Percentiles rank a stretch among this genome's conserved stretches.
phyloP scores from a whole-genome alignment of 2,797 vertebrate species.

The Sebastes glaucus region DNA sequence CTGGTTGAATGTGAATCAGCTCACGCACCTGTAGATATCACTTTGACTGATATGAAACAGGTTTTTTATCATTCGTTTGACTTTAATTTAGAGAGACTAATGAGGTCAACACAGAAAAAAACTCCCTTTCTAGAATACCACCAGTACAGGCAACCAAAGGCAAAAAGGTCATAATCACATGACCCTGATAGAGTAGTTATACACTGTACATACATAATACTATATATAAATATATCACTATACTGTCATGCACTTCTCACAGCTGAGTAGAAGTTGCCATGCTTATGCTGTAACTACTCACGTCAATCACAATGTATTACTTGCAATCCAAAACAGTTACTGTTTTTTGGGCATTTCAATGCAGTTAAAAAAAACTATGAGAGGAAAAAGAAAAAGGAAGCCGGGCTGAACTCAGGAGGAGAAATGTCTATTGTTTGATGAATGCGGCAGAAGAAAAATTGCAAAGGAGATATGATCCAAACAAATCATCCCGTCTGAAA shows the following conservation, averaged over 20 bases:
- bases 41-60: not conserved
- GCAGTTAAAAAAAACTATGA: not conserved
- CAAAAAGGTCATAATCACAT: not conserved
- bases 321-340: not conserved
- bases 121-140: not conserved
- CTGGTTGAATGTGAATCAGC: slow-evolving; percentile 18
- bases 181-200: too few species aligned
- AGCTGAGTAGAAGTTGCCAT: not conserved
- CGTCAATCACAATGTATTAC: not conserved
- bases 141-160: too few species aligned
- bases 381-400: not conserved
- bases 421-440: not conserved
- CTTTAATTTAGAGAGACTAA: not conserved
- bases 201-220: too few species aligned
- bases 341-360: not conserved
- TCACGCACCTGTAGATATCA: slow-evolving; percentile 12
- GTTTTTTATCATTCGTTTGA: not conserved
- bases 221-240: not conserved
- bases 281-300: not conserved
- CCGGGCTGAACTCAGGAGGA: not conserved
- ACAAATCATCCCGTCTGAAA: slow-evolving; percentile 27
- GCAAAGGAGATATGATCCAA: slow-evolving; percentile 27
- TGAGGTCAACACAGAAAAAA: not conserved
- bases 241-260: not conserved
- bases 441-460: slow-evolving; percentile 2